phyloP scores from a whole-genome alignment of 2,113 vertebrate species.

The Esox niger region DNA sequence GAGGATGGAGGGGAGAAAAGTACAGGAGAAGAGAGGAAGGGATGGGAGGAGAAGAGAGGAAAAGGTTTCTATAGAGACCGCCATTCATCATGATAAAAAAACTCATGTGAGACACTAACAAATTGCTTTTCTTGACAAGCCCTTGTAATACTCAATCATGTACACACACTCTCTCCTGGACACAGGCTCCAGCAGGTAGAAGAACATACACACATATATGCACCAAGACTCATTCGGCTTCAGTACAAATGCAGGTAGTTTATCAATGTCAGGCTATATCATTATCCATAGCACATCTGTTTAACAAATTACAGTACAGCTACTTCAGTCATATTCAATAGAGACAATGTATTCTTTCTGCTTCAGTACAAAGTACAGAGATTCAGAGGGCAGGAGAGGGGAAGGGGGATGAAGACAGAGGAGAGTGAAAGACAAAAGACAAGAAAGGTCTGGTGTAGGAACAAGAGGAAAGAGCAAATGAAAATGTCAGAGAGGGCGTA shows the following conservation, averaged over 20 bases:
- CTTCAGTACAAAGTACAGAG: no score
- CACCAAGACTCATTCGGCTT: no score
- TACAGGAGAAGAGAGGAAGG: background rate
- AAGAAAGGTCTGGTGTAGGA: background rate
- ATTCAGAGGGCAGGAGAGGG: no score
- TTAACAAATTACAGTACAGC: no score
- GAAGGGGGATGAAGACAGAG: no score
- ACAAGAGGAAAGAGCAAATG: background rate
- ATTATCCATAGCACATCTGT: no score
- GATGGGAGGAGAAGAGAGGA: background rate
- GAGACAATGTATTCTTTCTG: no score
- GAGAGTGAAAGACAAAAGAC: no score
- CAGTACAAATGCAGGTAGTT: no score
- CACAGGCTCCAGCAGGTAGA: background rate
- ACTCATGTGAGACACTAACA: conserved; percentile 62
- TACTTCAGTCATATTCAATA: no score
- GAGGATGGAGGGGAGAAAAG: background rate
- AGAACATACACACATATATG: no score
- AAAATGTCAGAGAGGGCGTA: background rate
- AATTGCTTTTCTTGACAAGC: conserved; percentile 73
- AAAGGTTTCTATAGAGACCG: conserved; percentile 56
- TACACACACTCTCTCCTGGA: conserved; percentile 29
- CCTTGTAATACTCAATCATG: conserved; percentile 67
- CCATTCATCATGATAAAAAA: conserved; percentile 69
- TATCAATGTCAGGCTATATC: no score